Evolutionary conservation across 2,797 vertebrate species (phyloP), one percentile per base, ranked within the genome.

Genomic region (Pipistrellus pygmaeus): DNA sequence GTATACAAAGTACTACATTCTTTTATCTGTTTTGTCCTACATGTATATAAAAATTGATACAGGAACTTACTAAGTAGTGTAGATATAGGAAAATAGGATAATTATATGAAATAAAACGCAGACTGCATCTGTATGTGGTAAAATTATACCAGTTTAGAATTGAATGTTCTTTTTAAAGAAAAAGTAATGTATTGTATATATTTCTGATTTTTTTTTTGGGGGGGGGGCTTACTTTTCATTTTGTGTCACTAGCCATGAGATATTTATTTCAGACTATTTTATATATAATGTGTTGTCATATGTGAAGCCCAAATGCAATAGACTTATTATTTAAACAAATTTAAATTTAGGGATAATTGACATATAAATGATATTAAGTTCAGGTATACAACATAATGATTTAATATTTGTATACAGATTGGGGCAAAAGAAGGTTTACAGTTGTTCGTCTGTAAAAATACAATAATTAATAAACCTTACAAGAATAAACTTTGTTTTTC

Each of bases 301-400:
- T 98, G 98, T 98, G 98, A 99, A 99, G 98, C 98, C 99, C 99
- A 99, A 99, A 99, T 99, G 98, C 99, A 99, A 99, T 99, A 99
- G 98, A 99, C 99, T 99, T 99, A 99, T 99, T 99, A 99, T 99
- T 93, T 75, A 62, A 30, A 38, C 55, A 78, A 51, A 38, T 55
- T 48, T 77, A 69, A 35, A 72, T 38, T 82, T 32, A 83, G 32
- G 20, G 51, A 64, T 62, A 83, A 62, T 64, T 90, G 44, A 83
- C 55, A 75, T 41, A 71, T 68, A 83, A 68, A 38, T 83, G 46
- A 32, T 38, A 62, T 51, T 62, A 62, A 32, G 62, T 90, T 83
- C 25, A 75, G 69, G 2, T 41, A 30, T 90, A 64, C 44, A 83
- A 3, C 69, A 30, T 60, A 35, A 41, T 83, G 41, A 73, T 73